phyloP scores from a whole-genome alignment of 2,113 vertebrate species.

The Podocnemis expansa region DNA sequence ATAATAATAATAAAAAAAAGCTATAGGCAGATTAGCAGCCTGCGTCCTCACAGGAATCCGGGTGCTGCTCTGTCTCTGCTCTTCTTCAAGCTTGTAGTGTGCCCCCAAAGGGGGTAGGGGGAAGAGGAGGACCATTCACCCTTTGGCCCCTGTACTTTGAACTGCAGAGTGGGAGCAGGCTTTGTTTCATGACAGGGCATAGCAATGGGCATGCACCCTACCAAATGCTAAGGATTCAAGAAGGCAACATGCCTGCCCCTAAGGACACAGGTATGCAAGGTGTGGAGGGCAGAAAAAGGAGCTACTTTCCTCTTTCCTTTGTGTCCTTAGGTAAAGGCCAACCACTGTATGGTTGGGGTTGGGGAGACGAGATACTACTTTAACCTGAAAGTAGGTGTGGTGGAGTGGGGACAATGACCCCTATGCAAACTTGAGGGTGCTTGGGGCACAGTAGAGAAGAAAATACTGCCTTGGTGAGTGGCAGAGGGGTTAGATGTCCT shows the following conservation, averaged over 20 bases:
- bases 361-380: not conserved
- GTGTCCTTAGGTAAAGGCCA: not conserved
- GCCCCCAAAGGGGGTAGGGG: not conserved
- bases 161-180: not conserved
- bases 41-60: rapidly evolving
- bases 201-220: not conserved
- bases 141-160: not conserved
- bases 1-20: not conserved
- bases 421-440: too few relatives aligned
- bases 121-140: too few relatives aligned
- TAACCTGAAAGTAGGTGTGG: too few relatives aligned
- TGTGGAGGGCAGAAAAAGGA: not conserved
- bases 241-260: not conserved
- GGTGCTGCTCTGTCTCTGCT: not conserved
- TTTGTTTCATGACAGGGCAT: not conserved
- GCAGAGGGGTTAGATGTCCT: not conserved
- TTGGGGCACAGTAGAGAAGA: not conserved
- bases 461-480: not conserved
- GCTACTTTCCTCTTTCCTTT: not conserved
- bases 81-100: not conserved
- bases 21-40: not conserved
- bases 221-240: not conserved
- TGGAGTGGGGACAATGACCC: too few relatives aligned
- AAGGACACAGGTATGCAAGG: not conserved
- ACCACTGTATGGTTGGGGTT: too few relatives aligned